These are phyloP conservation scores for Calonectris borealis DNA, from an alignment of 2,113 vertebrate genomes.

Conservation along the genomic window DNA sequence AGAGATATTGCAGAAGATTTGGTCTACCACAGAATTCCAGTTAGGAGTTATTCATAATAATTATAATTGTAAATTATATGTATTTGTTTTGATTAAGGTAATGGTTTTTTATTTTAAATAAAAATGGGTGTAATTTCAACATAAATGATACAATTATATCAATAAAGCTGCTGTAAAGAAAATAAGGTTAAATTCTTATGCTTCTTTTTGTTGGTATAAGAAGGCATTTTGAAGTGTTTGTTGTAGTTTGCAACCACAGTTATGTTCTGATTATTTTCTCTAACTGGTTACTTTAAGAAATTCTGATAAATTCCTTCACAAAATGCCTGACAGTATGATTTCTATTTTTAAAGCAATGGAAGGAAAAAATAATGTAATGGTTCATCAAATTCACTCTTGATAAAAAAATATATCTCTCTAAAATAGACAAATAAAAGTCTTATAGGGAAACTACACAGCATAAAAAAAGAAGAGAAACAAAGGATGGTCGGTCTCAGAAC, in stretches of 20 bases:
- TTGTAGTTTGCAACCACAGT: not conserved
- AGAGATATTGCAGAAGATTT: not conserved
- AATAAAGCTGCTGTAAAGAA: not conserved
- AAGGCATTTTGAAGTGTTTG: not conserved
- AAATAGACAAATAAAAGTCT: not conserved
- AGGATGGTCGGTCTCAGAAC: not conserved
- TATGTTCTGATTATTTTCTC: not conserved
- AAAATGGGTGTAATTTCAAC: not conserved
- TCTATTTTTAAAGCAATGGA: not conserved
- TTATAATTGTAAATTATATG: not conserved
- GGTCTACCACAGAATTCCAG: not conserved
- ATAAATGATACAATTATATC: not conserved
- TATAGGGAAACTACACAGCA: not conserved
- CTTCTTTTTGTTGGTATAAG: not conserved
- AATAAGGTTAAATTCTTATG: not conserved
- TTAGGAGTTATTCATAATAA: not conserved
- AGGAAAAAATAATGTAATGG: not conserved
- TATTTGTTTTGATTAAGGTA: not conserved
- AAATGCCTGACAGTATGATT: not conserved
- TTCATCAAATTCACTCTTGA: not conserved
- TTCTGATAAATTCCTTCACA: not conserved
- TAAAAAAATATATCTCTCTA: not conserved
- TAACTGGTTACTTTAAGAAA: not conserved
- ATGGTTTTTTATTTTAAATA: not conserved
- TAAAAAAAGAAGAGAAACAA: not conserved